phyloP scores from a whole-genome alignment of 1,140 invertebrate species.

The Brachionus asplanchnoidis region DNA sequence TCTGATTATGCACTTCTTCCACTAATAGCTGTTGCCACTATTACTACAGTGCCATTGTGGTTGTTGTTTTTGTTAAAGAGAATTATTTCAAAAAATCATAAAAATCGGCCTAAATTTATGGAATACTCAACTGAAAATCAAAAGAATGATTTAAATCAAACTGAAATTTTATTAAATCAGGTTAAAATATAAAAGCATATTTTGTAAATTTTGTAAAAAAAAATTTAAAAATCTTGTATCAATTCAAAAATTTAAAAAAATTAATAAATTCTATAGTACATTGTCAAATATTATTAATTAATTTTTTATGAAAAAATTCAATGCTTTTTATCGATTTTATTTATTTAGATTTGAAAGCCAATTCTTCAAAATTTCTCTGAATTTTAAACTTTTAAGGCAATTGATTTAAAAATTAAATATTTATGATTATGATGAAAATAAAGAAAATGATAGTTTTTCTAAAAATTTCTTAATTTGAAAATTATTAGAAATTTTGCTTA shows the following conservation, averaged over 20 bases:
- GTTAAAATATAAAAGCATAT: background rate
- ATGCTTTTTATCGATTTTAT: background rate
- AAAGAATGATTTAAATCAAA: background rate
- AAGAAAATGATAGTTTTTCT: too few relatives aligned
- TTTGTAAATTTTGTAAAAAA: background rate
- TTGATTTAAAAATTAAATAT: too few relatives aligned
- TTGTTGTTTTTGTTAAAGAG: background rate
- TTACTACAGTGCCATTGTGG: constrained; percentile 82
- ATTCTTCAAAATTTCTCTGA: too few relatives aligned
- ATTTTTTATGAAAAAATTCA: background rate
- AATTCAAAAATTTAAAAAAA: background rate
- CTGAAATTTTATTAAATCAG: background rate
- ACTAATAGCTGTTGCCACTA: constrained; percentile 68
- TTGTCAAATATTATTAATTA: too few relatives aligned
- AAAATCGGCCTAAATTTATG: background rate
- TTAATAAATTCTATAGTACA: background rate
- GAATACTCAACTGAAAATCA: background rate
- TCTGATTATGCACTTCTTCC: constrained; percentile 56
- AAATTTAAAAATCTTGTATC: background rate
- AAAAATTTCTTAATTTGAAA: too few relatives aligned
- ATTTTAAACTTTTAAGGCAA: too few relatives aligned
- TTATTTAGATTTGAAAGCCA: too few relatives aligned
- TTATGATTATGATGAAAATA: too few relatives aligned
- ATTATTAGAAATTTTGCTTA: too few relatives aligned
- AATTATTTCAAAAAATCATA: background rate